Evolutionary conservation across 2,113 vertebrate genomes (phyloP).

Genomic region (Puma concolor): DNA sequence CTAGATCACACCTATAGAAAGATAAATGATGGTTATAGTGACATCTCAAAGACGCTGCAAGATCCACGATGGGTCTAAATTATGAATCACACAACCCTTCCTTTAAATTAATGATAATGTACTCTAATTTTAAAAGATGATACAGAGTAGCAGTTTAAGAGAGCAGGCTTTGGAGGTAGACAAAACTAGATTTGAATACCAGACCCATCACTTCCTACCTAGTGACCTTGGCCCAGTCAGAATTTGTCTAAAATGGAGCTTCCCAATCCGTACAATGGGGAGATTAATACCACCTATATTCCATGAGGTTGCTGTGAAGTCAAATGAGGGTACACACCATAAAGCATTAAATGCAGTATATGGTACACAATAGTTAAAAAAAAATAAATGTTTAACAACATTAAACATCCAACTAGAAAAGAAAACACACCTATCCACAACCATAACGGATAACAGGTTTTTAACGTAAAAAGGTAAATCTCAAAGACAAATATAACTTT

Average conservation of each 20-base stretch:
- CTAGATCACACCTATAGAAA: neutral
- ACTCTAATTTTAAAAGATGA: conserved; percentile 28
- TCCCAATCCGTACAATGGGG: neutral
- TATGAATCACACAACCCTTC: neutral
- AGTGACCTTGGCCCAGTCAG: neutral
- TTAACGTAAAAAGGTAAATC: conserved; percentile 49
- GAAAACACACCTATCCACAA: conserved; percentile 23
- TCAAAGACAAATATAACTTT: conserved; percentile 66
- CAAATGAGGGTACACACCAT: neutral
- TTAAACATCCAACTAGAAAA: conserved; percentile 56
- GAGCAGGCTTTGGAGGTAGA: neutral
- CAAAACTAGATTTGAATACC: neutral
- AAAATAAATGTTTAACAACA: neutral
- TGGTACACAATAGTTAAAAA: neutral
- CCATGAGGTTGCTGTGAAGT: neutral
- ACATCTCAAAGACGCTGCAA: neutral
- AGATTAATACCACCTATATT: neutral
- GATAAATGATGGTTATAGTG: neutral
- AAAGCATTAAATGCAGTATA: neutral
- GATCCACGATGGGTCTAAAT: neutral
- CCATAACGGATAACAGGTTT: neutral
- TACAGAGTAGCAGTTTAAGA: neutral
- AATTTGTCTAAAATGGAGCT: neutral
- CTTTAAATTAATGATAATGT: neutral
- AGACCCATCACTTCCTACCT: neutral